These are phyloP conservation scores for Baryphthengus martii DNA, from an alignment of 2,113 vertebrate species.

Conservation along the genomic window DNA sequence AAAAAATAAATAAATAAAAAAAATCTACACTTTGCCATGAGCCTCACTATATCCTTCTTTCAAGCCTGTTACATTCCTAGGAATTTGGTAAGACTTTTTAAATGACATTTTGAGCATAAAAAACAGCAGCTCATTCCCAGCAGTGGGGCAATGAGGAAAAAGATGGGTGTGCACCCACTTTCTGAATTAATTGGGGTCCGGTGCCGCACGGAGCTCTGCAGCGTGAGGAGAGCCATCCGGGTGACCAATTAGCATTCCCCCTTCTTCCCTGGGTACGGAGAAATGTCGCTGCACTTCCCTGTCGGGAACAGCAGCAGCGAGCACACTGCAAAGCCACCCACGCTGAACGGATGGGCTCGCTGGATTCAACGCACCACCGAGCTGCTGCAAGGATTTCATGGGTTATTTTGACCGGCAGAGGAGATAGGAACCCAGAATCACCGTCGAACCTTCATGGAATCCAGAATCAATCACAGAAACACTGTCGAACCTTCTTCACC, in stretches of 20 bases:
- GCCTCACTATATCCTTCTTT: not conserved
- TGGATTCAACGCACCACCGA: constrained; percentile 52
- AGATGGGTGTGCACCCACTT: not conserved
- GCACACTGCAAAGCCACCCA: constrained; percentile 1
- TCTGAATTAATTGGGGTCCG: constrained; percentile 12
- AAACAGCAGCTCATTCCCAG: not conserved
- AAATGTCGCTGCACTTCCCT: not conserved
- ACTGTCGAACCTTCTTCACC: too few species aligned
- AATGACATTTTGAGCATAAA: not conserved
- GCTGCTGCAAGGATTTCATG: constrained; percentile 25
- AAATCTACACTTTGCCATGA: not conserved
- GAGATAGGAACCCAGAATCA: constrained; percentile 6
- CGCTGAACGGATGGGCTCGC: constrained; percentile 21
- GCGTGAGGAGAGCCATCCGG: not conserved
- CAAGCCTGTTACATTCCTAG: not conserved
- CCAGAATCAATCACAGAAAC: too few species aligned
- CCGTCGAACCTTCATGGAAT: too few species aligned
- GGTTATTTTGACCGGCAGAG: constrained; percentile 57
- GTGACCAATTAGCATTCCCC: constrained; percentile 48
- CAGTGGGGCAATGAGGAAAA: not conserved
- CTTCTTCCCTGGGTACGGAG: not conserved
- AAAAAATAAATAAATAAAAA: not conserved
- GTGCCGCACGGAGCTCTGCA: not conserved
- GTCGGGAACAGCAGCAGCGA: not conserved
- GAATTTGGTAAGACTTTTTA: not conserved